Evolutionary conservation across 2,888 invertebrate genomes (phyloP), one percentile per base, ranked within the genome.

Genomic region (Bombylius discolor): DNA sequence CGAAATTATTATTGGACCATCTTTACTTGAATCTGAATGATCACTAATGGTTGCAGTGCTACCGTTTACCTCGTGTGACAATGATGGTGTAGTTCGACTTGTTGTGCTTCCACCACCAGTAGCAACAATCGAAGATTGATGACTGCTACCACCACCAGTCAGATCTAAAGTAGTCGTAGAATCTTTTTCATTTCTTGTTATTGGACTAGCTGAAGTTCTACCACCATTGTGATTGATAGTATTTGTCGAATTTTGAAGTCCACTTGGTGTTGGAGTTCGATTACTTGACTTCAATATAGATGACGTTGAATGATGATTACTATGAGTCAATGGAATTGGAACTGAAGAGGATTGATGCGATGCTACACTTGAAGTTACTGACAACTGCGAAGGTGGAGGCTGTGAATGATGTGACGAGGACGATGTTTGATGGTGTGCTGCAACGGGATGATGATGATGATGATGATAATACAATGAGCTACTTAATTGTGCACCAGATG

Each of bases 161-260:
- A 73, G 60, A 62, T 73, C 73, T n/a, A 73, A 61, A 4, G 72
- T 71, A n/a, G 71, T 55, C 13, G 70, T 58, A 12, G 68, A 66
- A 52, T 73, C 72, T 52, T 70, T 71, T 9, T 56, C 13, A 55
- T 56, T 52, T 64, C 59, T 51, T 61, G 64, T 45, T 36, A 54
- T 57, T 36, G 72, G 72, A 55, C 70, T 72, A 51, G 66, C 66
- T 4, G 68, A 67, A 5, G 70, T 59, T 7, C 70, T 65, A 0
- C 66, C 66, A 44, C 66, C 68, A 42, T 67, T 68, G 56, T 59
- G 59, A 34, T 52, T 54, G 31, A 39, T 46, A 31, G 52, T 31
- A 50, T 8, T 56, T 39, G 49, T 45, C 14, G 52, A 51, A 45
- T 53, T 56, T 33, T 50, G 50, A 49, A 50, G 49, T 13, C 49